These are phyloP conservation scores for Diloba caeruleocephala DNA, from an alignment of 2,888 invertebrate species.

Conservation along the genomic window DNA sequence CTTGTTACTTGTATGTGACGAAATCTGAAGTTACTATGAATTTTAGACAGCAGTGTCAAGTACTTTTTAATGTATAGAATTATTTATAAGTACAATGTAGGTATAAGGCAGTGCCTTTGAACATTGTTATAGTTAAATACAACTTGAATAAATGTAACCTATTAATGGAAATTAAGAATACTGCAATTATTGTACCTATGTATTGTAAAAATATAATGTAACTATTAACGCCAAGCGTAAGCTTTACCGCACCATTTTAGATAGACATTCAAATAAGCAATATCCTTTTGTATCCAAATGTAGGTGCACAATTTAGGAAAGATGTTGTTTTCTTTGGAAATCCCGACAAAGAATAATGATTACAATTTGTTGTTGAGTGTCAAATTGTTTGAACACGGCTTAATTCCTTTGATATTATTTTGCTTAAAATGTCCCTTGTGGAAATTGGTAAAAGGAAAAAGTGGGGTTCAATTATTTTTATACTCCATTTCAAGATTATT, in stretches of 20 bases:
- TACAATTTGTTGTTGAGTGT: slow-evolving; percentile 30
- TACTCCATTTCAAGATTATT: neutral
- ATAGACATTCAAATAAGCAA: slow-evolving; percentile 31
- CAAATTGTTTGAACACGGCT: slow-evolving; percentile 21
- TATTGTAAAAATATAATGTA: slow-evolving; percentile 40
- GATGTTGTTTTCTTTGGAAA: slow-evolving; percentile 9
- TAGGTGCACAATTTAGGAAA: slow-evolving; percentile 24
- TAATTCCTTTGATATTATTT: slow-evolving; percentile 27
- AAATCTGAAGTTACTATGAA: slow-evolving; percentile 17
- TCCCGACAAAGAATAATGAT: slow-evolving; percentile 20
- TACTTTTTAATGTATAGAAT: slow-evolving; percentile 27
- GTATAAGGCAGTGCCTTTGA: slow-evolving; percentile 79
- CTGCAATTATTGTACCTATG: slow-evolving; percentile 36
- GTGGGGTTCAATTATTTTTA: neutral
- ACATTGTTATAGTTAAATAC: slow-evolving; percentile 58
- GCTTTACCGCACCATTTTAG: slow-evolving; percentile 32
- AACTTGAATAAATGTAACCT: slow-evolving; percentile 25
- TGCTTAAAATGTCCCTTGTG: slow-evolving; percentile 16
- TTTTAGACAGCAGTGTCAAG: slow-evolving; percentile 21
- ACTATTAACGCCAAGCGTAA: slow-evolving; percentile 28
- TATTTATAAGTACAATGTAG: slow-evolving; percentile 36
- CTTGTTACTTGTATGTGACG: neutral
- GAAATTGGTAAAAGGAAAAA: slow-evolving; percentile 7
- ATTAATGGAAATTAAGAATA: slow-evolving; percentile 29
- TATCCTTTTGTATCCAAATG: slow-evolving; percentile 26